Conservation (phyloP, 1,140 invertebrate species). For the Tyrophagus putrescentiae region DNA sequence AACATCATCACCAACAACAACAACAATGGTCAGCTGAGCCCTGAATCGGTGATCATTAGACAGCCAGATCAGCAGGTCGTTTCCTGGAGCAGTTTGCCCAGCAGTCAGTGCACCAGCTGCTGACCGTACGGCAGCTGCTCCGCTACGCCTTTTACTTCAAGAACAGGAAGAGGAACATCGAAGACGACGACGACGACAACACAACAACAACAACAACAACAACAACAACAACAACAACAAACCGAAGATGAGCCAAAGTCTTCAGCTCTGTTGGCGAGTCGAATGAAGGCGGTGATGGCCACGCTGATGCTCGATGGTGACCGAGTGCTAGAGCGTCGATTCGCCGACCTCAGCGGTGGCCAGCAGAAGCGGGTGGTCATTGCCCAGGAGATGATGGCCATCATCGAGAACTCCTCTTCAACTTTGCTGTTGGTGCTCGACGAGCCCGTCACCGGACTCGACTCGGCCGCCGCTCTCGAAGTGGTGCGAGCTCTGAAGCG, state of each 20-base stretch:
- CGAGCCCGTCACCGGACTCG: constrained; percentile 20
- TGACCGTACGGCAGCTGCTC: neutral
- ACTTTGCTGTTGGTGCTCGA: constrained; percentile 18
- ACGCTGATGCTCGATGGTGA: neutral
- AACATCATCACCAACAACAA: too few species aligned
- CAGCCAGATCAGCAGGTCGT: too few species aligned
- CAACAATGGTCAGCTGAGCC: too few species aligned
- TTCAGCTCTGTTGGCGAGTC: too few species aligned
- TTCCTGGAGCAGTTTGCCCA: too few species aligned
- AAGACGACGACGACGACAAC: neutral
- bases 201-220: too few species aligned
- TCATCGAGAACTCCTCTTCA: neutral
- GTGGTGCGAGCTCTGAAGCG: neutral
- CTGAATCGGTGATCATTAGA: too few species aligned
- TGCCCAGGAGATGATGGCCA: constrained; percentile 16
- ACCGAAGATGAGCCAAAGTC: too few species aligned
- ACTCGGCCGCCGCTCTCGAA: neutral
- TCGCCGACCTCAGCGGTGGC: constrained; percentile 16
- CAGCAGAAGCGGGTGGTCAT: constrained; percentile 20
- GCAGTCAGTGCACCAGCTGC: too few species aligned
- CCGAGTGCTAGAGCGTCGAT: neutral
- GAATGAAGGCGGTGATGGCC: neutral
- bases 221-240: too few species aligned
- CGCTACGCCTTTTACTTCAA: constrained; percentile 10
- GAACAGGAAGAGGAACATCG: neutral